phyloP scores from a whole-genome alignment of 2,113 vertebrate species.

The Colistium nudipinnis region DNA sequence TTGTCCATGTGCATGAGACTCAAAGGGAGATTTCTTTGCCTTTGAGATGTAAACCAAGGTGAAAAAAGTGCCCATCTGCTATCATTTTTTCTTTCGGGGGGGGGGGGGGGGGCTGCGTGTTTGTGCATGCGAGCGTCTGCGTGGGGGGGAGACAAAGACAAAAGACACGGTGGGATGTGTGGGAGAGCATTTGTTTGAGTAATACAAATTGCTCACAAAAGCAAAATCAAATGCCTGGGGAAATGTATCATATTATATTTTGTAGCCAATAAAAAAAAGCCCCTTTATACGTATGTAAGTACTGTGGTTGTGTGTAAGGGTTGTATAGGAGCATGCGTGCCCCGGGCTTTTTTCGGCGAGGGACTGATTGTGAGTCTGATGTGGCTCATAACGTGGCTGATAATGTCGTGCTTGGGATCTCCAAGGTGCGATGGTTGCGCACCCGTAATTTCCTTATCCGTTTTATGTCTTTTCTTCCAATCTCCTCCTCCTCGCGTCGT shows the following conservation, averaged over 20 bases:
- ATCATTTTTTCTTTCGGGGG: slow-evolving; percentile 61
- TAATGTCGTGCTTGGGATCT: slow-evolving; percentile 16
- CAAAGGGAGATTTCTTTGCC: slow-evolving; percentile 25
- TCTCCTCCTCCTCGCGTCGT: neutral
- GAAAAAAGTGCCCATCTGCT: slow-evolving; percentile 50
- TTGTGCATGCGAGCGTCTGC: slow-evolving; percentile 42
- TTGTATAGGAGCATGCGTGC: slow-evolving; percentile 5
- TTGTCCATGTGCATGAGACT: slow-evolving; percentile 9
- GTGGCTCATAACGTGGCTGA: slow-evolving; percentile 28
- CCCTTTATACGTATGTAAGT: slow-evolving; percentile 44
- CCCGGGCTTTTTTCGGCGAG: neutral
- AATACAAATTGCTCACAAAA: slow-evolving; percentile 58
- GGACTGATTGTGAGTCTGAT: slow-evolving; percentile 21
- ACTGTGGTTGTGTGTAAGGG: slow-evolving; percentile 2
- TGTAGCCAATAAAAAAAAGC: slow-evolving; percentile 50
- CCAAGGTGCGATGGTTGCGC: slow-evolving; percentile 26
- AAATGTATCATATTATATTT: slow-evolving; percentile 63
- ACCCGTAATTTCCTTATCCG: slow-evolving; percentile 17
- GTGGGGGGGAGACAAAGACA: slow-evolving; percentile 29
- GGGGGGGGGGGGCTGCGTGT: slow-evolving; percentile 37
- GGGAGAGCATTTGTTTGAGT: slow-evolving; percentile 37
- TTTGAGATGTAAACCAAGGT: slow-evolving; percentile 21
- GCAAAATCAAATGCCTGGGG: slow-evolving; percentile 65
- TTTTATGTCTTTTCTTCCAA: neutral
- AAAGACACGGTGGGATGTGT: slow-evolving; percentile 47